Percentiles rank a stretch among this genome's conserved stretches.
phyloP scores from a whole-genome alignment of 2,888 invertebrate species.

The Chloroclystis v-ata region DNA sequence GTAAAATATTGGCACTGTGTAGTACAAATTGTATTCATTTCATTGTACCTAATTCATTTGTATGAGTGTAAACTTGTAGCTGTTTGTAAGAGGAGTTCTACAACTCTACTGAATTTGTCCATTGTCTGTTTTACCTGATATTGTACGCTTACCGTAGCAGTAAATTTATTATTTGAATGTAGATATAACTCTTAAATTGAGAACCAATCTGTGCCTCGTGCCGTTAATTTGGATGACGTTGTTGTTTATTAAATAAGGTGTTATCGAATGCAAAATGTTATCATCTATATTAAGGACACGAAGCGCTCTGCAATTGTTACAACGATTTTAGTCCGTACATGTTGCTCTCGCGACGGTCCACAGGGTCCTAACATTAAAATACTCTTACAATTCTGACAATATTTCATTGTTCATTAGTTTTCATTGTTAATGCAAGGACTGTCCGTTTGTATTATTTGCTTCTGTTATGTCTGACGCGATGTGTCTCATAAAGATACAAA shows the following conservation, averaged over 20 bases:
- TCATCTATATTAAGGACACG: slow-evolving; percentile 30
- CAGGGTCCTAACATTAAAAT: slow-evolving; percentile 65
- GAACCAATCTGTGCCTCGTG: slow-evolving; percentile 17
- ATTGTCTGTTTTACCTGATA: slow-evolving; percentile 16
- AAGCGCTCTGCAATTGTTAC: slow-evolving; percentile 39
- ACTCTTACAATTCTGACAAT: slow-evolving; percentile 50
- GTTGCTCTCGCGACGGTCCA: slow-evolving; percentile 55
- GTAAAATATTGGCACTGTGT: slow-evolving; percentile 28
- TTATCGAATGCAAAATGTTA: slow-evolving; percentile 4
- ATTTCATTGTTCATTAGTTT: slow-evolving; percentile 37
- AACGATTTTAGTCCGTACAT: slow-evolving; percentile 64
- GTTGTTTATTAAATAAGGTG: slow-evolving; percentile 5
- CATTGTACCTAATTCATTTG: slow-evolving; percentile 16
- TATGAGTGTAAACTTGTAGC: slow-evolving; percentile 17
- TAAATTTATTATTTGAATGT: slow-evolving; percentile 12
- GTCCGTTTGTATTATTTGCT: slow-evolving; percentile 24
- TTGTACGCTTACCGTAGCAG: slow-evolving; percentile 16
- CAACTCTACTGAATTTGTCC: slow-evolving; percentile 19
- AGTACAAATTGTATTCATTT: slow-evolving; percentile 30
- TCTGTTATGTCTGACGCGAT: slow-evolving; percentile 40
- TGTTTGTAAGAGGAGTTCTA: background rate
- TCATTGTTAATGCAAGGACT: slow-evolving; percentile 26
- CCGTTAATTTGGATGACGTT: slow-evolving; percentile 23
- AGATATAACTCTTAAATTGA: slow-evolving; percentile 12
- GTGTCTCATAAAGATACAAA: slow-evolving; percentile 27